A percentile compares a stretch with the other conserved stretches of the same genome.
Conservation (phyloP, 2,113 vertebrate genomes). For the Arizona elegans region DNA sequence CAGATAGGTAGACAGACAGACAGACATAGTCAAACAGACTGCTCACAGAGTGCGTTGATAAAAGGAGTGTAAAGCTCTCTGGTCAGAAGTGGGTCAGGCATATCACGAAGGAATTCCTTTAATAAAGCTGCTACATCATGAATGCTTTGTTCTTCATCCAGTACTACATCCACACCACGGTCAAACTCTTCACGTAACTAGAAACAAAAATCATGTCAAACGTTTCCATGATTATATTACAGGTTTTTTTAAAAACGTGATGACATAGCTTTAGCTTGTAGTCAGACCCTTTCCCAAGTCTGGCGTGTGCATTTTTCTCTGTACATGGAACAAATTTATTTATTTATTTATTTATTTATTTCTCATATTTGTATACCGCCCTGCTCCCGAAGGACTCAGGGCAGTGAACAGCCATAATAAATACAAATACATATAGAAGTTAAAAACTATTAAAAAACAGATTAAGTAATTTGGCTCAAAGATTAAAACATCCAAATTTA, state of each 20-base stretch:
- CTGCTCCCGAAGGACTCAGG: too few species aligned
- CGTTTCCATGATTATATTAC: neutral
- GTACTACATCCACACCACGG: constrained; percentile 83
- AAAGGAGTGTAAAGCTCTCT: constrained; percentile 94
- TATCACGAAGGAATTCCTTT: constrained; percentile 95
- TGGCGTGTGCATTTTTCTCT: neutral
- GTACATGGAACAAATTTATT: neutral
- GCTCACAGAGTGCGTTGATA: constrained; percentile 89
- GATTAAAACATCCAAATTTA: too few species aligned
- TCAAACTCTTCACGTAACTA: constrained; percentile 95
- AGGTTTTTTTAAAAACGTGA: neutral
- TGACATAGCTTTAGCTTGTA: neutral
- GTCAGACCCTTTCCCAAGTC: neutral
- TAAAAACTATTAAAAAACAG: too few species aligned
- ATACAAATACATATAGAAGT: too few species aligned
- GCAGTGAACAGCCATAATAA: too few species aligned
- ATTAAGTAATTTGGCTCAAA: too few species aligned
- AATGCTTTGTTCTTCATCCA: constrained; percentile 91
- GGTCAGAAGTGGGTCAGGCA: constrained; percentile 93
- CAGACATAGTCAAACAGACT: constrained; percentile 4
- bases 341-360: too few species aligned
- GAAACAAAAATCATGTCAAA: constrained; percentile 38
- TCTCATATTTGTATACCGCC: too few species aligned
- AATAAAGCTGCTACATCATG: constrained; percentile 93
- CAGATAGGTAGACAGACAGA: neutral